These are phyloP conservation scores for Criorhina ranunculi DNA, from an alignment of 2,888 invertebrate species.

Conservation along the genomic window DNA sequence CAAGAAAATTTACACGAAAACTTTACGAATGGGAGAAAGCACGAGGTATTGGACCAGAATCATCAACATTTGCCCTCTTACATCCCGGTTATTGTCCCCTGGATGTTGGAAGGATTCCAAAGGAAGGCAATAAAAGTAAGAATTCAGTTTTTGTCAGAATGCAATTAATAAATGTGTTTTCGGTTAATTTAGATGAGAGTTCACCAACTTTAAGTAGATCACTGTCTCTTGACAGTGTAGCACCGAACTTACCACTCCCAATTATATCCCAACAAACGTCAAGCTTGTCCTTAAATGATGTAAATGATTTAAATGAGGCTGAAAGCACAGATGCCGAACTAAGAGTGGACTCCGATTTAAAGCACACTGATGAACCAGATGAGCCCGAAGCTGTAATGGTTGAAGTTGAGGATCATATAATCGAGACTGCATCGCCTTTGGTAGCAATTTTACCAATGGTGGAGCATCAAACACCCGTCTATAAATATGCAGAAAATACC, in stretches of 20 bases:
- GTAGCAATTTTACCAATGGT: slow-evolving; percentile 87
- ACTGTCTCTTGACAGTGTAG: slow-evolving; percentile 91
- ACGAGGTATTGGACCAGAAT: slow-evolving; percentile 93
- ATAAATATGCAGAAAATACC: slow-evolving; percentile 88
- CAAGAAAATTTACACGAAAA: slow-evolving; percentile 94
- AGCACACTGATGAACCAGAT: slow-evolving; percentile 82
- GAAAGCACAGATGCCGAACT: slow-evolving; percentile 80
- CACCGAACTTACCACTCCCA: slow-evolving; percentile 85
- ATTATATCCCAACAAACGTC: slow-evolving; percentile 89
- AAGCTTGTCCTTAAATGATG: slow-evolving; percentile 90
- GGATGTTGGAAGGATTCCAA: slow-evolving; percentile 82
- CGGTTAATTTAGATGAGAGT: slow-evolving; percentile 79
- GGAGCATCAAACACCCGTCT: slow-evolving; percentile 90
- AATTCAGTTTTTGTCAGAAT: not conserved
- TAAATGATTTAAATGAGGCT: slow-evolving; percentile 88
- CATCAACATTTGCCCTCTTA: slow-evolving; percentile 92
- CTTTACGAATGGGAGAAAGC: slow-evolving; percentile 96
- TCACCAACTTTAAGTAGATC: slow-evolving; percentile 88
- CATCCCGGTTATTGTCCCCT: slow-evolving; percentile 86
- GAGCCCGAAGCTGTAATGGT: slow-evolving; percentile 91
- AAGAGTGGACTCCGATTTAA: slow-evolving; percentile 80
- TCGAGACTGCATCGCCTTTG: slow-evolving; percentile 91
- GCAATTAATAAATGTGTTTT: not conserved
- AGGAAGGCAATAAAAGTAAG: slow-evolving; percentile 81
- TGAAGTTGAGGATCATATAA: slow-evolving; percentile 92